These are phyloP conservation scores for Rhopalosiphum nymphaeae DNA, from an alignment of 2,888 invertebrate species.

Conservation along the genomic window DNA sequence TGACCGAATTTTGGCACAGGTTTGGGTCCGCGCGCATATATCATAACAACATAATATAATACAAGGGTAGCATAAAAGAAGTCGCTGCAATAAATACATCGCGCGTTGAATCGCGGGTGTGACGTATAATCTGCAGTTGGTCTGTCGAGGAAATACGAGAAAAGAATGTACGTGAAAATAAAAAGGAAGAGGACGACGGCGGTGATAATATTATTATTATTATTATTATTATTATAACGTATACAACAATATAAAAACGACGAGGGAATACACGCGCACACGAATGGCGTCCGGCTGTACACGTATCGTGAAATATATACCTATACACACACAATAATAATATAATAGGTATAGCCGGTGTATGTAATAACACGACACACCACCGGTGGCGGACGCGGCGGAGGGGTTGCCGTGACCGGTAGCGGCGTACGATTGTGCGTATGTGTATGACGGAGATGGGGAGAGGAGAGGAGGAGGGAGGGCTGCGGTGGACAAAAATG, in stretches of 20 bases:
- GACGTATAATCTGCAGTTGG: slow-evolving; percentile 38
- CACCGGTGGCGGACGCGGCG: background rate
- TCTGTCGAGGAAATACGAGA: background rate
- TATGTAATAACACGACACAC: background rate
- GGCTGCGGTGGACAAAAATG: slow-evolving; percentile 13
- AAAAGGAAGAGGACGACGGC: background rate
- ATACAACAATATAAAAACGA: background rate
- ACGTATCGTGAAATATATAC: background rate
- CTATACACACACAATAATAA: background rate
- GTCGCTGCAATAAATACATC: background rate
- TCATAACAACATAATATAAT: background rate
- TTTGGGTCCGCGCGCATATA: background rate
- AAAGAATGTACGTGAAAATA: background rate
- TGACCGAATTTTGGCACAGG: slow-evolving; percentile 18
- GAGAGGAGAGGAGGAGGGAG: background rate
- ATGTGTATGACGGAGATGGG: background rate
- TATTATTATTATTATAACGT: no score
- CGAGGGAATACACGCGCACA: background rate
- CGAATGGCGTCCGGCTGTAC: background rate
- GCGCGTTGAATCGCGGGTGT: background rate
- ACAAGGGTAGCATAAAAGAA: slow-evolving; percentile 1
- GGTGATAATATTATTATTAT: background rate
- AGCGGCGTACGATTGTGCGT: background rate
- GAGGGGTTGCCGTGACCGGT: background rate
- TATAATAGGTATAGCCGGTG: background rate